Evolutionary conservation across 1,140 invertebrate genomes (phyloP), one percentile per base, ranked within the genome.

Genomic region (Trichonephila clavipes): DNA sequence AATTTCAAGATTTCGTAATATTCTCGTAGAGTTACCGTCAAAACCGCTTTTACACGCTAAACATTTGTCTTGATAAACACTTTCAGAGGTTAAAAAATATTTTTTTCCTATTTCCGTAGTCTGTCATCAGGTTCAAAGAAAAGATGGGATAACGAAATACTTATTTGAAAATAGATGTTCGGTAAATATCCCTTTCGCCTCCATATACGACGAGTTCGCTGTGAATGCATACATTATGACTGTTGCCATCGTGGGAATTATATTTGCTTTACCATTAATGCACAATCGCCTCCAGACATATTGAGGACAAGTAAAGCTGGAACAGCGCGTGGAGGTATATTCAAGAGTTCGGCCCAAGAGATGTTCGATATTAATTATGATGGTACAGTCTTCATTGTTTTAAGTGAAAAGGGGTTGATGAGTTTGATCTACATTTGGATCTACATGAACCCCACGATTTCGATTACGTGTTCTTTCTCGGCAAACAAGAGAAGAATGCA

Each of bases 311-410:
- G 58, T n/a, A 24, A 85, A 7, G 83, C 16, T 72, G 12, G 18
- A 64, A 6, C 21, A 21, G 16, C 16, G 72, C 40, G 58, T 24
- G 58, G 51, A 58, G 83, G n/a, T 58, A 85, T 85, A 85, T 18
- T 85, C 44, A 59, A 85, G 83, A 85, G 72, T 40, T 77, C 28
- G 44, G n/a, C 21, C 4, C 24, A 16, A 90, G 77, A 59, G 77
- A 59, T 85, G 87, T n/a, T 88, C 69, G 88, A 90, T 90, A 90
- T 90, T 90, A 90, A 90, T 90, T 90, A 90, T 90, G 58, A 61
- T 16, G 59, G 44, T 81, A 51, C 16, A 77, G 83, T 85, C 83
- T 85, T 64, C 81, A 92, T 92, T 92, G 90, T 92, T 51, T 92
- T 85, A 66, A 85, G 83, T 59, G 58, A 92, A 66, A 92, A 69